Evolutionary conservation across 2,113 vertebrate species (phyloP).

Genomic region (Poecile atricapillus): DNA sequence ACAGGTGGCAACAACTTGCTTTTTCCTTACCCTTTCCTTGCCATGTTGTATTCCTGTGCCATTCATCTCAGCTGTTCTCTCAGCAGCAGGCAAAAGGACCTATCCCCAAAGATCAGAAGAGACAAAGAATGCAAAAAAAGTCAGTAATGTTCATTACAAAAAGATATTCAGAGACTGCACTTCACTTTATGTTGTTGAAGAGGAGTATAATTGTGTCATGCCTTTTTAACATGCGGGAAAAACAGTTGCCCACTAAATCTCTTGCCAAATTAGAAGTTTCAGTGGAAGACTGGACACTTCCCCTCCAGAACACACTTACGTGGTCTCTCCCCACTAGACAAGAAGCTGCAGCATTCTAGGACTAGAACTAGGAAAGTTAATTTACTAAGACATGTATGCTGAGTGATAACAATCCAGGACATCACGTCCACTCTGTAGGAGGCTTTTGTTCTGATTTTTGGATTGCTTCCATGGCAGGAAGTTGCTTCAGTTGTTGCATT

Average conservation of each 20-base stretch:
- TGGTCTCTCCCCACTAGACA: neutral
- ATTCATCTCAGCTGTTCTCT: neutral
- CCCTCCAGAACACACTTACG: neutral
- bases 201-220: neutral
- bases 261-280: neutral
- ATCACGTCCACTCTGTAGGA: neutral
- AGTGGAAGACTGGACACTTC: neutral
- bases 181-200: neutral
- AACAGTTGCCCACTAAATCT: neutral
- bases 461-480: constrained; percentile 43
- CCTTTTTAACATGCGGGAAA: neutral
- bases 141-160: neutral
- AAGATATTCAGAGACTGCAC: neutral
- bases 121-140: neutral
- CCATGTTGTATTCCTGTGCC: neutral
- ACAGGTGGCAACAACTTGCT: neutral
- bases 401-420: neutral
- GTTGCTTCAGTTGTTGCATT: constrained; percentile 20
- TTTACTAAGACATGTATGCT: neutral
- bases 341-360: neutral
- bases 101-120: neutral
- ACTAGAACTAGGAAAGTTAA: neutral
- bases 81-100: neutral
- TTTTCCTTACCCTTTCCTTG: neutral
- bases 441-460: constrained; percentile 45